A percentile compares a stretch with the other conserved stretches of the same genome.
Conservation (phyloP, 2,888 invertebrate genomes). For the Gerris lacustris region DNA sequence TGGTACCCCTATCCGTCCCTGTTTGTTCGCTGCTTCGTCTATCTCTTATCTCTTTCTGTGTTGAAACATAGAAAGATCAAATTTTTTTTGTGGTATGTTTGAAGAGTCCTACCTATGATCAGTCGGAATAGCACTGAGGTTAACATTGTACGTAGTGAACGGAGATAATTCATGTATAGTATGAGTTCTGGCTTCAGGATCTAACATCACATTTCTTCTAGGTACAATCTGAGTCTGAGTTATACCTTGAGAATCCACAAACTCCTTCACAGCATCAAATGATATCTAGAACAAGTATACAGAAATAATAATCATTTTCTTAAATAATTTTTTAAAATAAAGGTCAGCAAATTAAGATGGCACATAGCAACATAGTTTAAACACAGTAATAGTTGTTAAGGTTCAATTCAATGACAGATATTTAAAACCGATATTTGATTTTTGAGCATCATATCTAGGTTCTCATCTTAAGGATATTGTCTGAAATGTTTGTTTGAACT, state of each 20-base stretch:
- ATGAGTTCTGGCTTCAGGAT: slow-evolving; percentile 55
- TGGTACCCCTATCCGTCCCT: too few relatives aligned
- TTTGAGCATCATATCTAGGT: too few relatives aligned
- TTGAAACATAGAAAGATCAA: too few relatives aligned
- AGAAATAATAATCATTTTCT: not conserved
- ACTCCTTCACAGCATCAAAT: slow-evolving; percentile 84
- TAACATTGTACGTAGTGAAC: slow-evolving; percentile 87
- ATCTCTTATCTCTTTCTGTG: too few relatives aligned
- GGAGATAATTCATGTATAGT: slow-evolving; percentile 81
- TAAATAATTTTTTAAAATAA: not conserved
- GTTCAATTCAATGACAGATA: too few relatives aligned
- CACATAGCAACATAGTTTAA: not conserved
- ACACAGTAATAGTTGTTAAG: too few relatives aligned
- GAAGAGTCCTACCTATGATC: slow-evolving; percentile 21
- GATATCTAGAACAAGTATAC: slow-evolving; percentile 45
- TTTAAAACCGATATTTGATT: too few relatives aligned
- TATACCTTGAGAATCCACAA: slow-evolving; percentile 85
- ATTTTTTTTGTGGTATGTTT: too few relatives aligned
- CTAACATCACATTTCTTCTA: slow-evolving; percentile 56
- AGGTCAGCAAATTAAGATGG: not conserved
- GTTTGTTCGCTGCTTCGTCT: too few relatives aligned
- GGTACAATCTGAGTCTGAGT: slow-evolving; percentile 76
- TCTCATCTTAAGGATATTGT: too few relatives aligned
- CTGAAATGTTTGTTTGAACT: too few relatives aligned
- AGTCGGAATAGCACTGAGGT: slow-evolving; percentile 40